A percentile compares a stretch with the other conserved stretches of the same genome.
These are phyloP conservation scores for Melanerpes formicivorus DNA, from an alignment of 2,113 vertebrate genomes.

Conservation along the genomic window DNA sequence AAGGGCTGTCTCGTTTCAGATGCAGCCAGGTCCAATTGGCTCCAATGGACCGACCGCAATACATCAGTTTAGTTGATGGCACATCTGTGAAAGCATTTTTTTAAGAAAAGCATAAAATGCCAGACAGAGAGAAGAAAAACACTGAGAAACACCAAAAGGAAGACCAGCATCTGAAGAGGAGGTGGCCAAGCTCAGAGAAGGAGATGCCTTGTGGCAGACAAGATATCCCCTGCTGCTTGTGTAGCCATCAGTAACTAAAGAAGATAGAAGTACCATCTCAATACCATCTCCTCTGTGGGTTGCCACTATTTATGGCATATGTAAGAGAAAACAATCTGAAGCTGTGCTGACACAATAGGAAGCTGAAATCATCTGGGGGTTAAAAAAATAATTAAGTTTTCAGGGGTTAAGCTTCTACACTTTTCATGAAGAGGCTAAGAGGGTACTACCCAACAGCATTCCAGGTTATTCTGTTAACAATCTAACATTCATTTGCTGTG, in stretches of 20 bases:
- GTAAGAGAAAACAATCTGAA: not conserved
- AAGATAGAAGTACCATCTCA: not conserved
- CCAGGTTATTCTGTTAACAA: not conserved
- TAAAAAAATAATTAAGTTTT: not conserved
- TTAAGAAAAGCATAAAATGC: not conserved
- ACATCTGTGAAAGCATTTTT: not conserved
- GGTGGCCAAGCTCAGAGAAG: not conserved
- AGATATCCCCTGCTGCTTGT: not conserved
- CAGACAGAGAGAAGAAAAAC: not conserved
- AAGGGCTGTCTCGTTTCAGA: accelerated
- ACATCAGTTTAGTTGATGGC: not conserved
- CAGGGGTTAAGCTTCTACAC: not conserved
- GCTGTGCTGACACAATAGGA: not conserved
- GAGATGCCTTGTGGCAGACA: not conserved
- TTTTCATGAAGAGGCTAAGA: not conserved
- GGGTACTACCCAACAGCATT: accelerated
- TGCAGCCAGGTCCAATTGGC: not conserved
- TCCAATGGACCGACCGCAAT: not conserved
- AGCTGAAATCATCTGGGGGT: not conserved
- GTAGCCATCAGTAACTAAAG: not conserved
- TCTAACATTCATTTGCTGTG: not conserved
- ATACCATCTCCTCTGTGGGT: not conserved
- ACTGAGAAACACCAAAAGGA: not conserved
- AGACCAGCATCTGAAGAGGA: not conserved
- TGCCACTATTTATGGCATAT: not conserved